Base-by-base conservation (phyloP, 2,888 invertebrate species). In the Dusona sp. region DNA sequence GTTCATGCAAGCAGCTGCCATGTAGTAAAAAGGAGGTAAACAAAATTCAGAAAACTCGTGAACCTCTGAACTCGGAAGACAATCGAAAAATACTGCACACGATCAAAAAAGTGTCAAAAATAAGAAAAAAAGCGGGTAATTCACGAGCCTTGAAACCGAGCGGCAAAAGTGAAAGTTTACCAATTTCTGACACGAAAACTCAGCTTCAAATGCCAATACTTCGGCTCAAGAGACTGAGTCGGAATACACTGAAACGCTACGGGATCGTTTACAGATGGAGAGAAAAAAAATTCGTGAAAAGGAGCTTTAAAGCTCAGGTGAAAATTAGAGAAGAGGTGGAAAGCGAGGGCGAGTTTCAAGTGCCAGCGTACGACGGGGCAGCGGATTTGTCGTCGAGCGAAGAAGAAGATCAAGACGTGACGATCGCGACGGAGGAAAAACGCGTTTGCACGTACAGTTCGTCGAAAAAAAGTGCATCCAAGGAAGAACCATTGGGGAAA, bases 401-500 rank as follows among this genome's bases (percentile, higher is more conserved):
- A 72, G 90, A 92, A 11, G 64, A 80, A 29, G 89, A 90, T 79
- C 68, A 68, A 3, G 90, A 93, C 86, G 48, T 89, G 51, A 93
- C 92, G 7, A 87, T 92, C 13, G 84, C 89, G 13, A 88, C 87
- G 54, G 73, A 89, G 29, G 93, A 93, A 68, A 88, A 88, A 57
- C 89, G 91, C 68, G 91, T 91, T 38, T 94, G 93, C 80, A 79
- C 87, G 57, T 93, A 92, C 70, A 90, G 88, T 61, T 89, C 89
- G 6, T 22, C 67, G 22, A 85, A 65, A 22, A 87, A 79, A 42
- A 64, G 83, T 19, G 77, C 48, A 33, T 68, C 68, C 33, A 64
- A 61, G 29, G 33, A 51, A 4, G 85, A 87, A 51, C 42, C 61
- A 79, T 38, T 85, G 4, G 64, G 80, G 51, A 38, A 25, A 22